A percentile compares a stretch with the other conserved stretches of the same genome.
phyloP scores from a whole-genome alignment of 2,797 vertebrate species.

The Gymnoscopelus microlampas region DNA sequence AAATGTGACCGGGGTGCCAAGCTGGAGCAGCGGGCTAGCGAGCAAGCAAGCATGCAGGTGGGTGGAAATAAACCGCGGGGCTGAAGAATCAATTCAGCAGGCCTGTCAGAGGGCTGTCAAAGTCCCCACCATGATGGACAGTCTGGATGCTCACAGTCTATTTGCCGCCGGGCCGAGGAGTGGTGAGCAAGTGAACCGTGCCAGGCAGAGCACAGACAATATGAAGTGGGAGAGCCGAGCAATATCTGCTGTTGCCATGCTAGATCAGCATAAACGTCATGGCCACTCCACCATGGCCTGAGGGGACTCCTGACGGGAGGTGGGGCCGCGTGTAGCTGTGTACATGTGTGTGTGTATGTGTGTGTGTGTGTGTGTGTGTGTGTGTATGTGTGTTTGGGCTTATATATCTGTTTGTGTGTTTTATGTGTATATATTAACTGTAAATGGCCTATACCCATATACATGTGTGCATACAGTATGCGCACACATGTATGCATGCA shows the following conservation, averaged over 20 bases:
- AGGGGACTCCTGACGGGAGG: constrained; percentile 47
- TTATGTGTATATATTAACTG: constrained; percentile 1
- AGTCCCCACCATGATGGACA: constrained; percentile 74
- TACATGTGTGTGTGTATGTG: not conserved
- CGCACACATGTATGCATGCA: too few relatives aligned
- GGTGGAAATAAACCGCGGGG: constrained; percentile 75
- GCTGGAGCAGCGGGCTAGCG: too few relatives aligned
- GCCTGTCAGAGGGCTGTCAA: constrained; percentile 77
- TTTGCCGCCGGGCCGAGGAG: constrained; percentile 70
- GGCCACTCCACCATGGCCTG: constrained; percentile 55
- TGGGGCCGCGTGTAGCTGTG: not conserved
- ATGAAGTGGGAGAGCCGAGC: constrained; percentile 74
- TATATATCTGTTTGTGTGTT: not conserved
- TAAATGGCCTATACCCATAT: not conserved
- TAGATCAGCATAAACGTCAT: constrained; percentile 79
- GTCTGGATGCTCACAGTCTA: constrained; percentile 76
- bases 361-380: constrained; percentile 26
- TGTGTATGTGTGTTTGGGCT: not conserved
- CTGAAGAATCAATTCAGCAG: constrained; percentile 77
- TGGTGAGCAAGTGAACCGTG: constrained; percentile 75
- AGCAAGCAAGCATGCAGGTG: constrained; percentile 43
- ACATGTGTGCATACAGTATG: too few relatives aligned
- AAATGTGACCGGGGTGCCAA: too few relatives aligned
- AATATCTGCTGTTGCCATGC: constrained; percentile 73
- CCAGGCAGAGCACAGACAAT: constrained; percentile 66